Percentiles rank a stretch among this genome's conserved stretches.
These are phyloP conservation scores for Platysternon megacephalum DNA, from an alignment of 2,113 vertebrate species.

Conservation along the genomic window DNA sequence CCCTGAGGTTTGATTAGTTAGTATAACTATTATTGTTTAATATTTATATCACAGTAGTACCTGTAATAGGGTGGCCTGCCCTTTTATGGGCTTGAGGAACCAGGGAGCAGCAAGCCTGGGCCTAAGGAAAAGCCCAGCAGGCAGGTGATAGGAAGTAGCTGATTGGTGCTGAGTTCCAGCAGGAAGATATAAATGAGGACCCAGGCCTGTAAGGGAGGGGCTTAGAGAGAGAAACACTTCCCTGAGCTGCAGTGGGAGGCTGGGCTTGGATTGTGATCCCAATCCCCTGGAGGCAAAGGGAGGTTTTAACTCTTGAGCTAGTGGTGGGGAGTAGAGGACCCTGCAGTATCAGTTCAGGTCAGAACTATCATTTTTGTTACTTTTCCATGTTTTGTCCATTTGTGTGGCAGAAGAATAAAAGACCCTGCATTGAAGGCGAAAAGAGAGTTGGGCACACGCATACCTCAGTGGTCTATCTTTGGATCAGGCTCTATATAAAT, in stretches of 20 bases:
- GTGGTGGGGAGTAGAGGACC: neutral
- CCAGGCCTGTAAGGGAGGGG: neutral
- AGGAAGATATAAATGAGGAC: neutral
- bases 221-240: neutral
- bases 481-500: neutral
- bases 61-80: too few species aligned
- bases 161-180: too few species aligned
- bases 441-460: neutral
- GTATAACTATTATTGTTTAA: neutral
- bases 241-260: neutral
- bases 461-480: fast-evolving
- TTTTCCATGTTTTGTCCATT: neutral
- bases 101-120: too few species aligned
- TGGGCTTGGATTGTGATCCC: neutral
- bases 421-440: neutral
- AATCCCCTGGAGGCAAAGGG: neutral
- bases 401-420: neutral
- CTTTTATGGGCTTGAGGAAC: too few species aligned
- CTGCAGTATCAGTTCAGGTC: neutral
- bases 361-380: neutral
- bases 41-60: neutral
- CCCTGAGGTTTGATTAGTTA: neutral
- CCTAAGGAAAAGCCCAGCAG: too few species aligned
- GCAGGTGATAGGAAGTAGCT: too few species aligned
- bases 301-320: neutral